Evolutionary conservation across 2,888 invertebrate genomes (phyloP).

Genomic region (Galeopsomyia nigrocyanea): DNA sequence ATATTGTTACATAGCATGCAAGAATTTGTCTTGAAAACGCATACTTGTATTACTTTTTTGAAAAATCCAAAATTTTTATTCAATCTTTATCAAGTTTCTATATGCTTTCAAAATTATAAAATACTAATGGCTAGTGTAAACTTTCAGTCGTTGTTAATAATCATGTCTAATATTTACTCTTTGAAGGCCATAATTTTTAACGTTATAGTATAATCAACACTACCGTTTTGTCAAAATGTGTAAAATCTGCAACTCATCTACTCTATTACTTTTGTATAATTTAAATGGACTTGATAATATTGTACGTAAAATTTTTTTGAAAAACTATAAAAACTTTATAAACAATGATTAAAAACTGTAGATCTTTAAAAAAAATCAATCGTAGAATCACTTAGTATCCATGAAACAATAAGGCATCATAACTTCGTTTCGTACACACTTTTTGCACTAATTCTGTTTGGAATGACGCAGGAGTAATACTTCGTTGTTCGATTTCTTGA

Average conservation of each 20-base stretch:
- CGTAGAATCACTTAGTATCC: conserved; percentile 22
- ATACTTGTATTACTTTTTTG: neutral
- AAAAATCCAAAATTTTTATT: conserved; percentile 6
- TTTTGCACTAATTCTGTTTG: conserved; percentile 35
- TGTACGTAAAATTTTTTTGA: too few species aligned
- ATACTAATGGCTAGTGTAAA: conserved; percentile 21
- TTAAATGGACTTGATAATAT: too few species aligned
- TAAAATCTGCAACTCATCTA: too few species aligned
- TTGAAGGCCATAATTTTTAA: too few species aligned
- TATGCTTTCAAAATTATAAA: conserved; percentile 17
- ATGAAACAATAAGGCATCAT: conserved; percentile 21
- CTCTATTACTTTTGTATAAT: too few species aligned
- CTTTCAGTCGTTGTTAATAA: conserved; percentile 11
- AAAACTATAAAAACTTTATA: conserved; percentile 7
- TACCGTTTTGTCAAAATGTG: too few species aligned
- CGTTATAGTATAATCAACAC: neutral
- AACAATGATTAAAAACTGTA: conserved; percentile 2
- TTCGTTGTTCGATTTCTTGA: conserved; percentile 39
- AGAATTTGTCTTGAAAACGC: conserved; percentile 27
- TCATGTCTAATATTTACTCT: neutral
- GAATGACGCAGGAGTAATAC: conserved; percentile 50
- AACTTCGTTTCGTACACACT: conserved; percentile 16
- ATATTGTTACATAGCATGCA: conserved; percentile 26
- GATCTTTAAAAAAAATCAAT: conserved; percentile 23
- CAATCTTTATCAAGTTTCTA: conserved; percentile 14